Conservation (phyloP, 2,113 vertebrate genomes). For the Ageneiosus marmoratus region DNA sequence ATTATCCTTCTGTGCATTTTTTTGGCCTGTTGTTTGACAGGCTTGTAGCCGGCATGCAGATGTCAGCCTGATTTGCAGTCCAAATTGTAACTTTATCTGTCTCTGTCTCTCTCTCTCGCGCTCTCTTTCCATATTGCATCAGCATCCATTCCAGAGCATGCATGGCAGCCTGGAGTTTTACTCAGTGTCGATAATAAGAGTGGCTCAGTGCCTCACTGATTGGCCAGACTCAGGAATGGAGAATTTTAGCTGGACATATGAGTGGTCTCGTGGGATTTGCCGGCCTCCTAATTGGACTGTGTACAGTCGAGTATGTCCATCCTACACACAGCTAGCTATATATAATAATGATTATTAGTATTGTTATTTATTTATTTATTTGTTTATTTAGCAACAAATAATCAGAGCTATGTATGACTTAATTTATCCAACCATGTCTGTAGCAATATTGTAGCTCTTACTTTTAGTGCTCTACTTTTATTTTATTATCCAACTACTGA, state of each 20-base stretch:
- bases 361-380: not conserved
- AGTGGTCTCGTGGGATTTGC: constrained; percentile 45
- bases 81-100: constrained; percentile 55
- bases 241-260: constrained; percentile 57
- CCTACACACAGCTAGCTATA: constrained; percentile 40
- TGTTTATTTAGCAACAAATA: constrained; percentile 1
- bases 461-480: not conserved
- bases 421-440: not conserved
- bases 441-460: not conserved
- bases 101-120: constrained; percentile 29
- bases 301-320: constrained; percentile 53
- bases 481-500: not conserved
- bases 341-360: constrained; percentile 44
- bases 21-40: constrained; percentile 45
- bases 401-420: not conserved
- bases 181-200: constrained; percentile 50
- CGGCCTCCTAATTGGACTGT: constrained; percentile 53
- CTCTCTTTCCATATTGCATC: constrained; percentile 45
- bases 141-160: constrained; percentile 38
- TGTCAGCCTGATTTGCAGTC: constrained; percentile 44
- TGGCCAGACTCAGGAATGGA: constrained; percentile 38
- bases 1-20: constrained; percentile 43
- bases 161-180: constrained; percentile 46
- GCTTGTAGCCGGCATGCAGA: constrained; percentile 43
- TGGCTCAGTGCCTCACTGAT: constrained; percentile 34